Evolutionary conservation across 2,113 vertebrate species (phyloP), one percentile per base, ranked within the genome.

Genomic region (Pelecanus crispus): DNA sequence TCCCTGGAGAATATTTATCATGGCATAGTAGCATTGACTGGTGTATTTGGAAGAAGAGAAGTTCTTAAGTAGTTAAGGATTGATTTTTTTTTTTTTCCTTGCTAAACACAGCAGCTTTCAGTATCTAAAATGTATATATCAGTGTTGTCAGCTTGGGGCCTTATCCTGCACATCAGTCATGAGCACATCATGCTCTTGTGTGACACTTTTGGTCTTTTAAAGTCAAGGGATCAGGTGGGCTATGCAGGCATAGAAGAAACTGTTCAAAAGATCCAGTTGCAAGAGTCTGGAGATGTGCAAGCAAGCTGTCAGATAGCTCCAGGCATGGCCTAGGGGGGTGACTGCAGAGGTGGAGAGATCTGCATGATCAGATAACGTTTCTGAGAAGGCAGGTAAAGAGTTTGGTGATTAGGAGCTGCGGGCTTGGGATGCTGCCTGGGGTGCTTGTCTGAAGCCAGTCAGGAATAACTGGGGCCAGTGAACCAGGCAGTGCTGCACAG

Each of bases 311-410:
- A 3, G 12, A 12, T 31, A 86, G 36, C 45, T 84, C 17, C 52
- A n/a, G 42, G 20, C 29, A 32, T 0, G 2, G 52, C 34, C 36
- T 50, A 19, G 9, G 22, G 17, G 4, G 5, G 7, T 61, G 17
- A 62, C 31, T 44, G 67, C 52, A 62, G 67, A 55, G 13, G 6
- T 24, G n/a, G 47, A 25, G 67, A 81, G 36, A 84, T 61, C 56
- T 80, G 29, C 26, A 4, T 10, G 42, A 52, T 92, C 67, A 75
- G 86, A 80, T 71, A 71, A 66, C 0, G 0, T 70, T 72, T 77
- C 86, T 94, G 45, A 87, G 59, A 78, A 78, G 65, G 53, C 26
- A 68, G 67, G 56, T 56, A 26, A 67, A 34, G 40, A 40, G 17
- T 63, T 34, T 21, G 55, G 71, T 49, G 61, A 47, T 31, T 26